A percentile compares a stretch with the other conserved stretches of the same genome.
Evolutionary conservation across 2,113 vertebrate genomes (phyloP).

Genomic region (Prinia subflava): DNA sequence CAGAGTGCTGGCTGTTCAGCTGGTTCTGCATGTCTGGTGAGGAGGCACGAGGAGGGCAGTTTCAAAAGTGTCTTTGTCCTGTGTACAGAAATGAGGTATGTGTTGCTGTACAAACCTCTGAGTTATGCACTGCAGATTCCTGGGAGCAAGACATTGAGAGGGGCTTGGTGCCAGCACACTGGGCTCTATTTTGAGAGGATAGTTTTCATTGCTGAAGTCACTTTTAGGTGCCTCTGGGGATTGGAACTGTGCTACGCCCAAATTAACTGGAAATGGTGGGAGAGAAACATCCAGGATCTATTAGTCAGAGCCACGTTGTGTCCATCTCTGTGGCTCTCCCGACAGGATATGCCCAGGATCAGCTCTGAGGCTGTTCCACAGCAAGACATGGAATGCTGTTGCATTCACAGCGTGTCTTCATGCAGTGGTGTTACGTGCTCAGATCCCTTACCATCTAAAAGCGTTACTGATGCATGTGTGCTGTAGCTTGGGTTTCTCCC

Average conservation of each 20-base stretch:
- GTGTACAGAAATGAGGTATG: background rate
- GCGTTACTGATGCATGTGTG: background rate
- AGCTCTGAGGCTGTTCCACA: background rate
- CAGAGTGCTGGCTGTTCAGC: background rate
- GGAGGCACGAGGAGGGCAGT: background rate
- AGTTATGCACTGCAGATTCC: background rate
- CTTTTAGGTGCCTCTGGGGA: background rate
- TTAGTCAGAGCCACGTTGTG: accelerated
- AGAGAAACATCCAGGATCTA: background rate
- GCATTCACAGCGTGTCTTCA: background rate
- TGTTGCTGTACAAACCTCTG: background rate
- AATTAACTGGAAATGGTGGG: background rate
- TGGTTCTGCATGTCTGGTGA: background rate
- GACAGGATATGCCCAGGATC: background rate
- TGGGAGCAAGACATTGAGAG: background rate
- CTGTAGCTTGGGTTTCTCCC: background rate
- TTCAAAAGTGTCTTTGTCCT: background rate
- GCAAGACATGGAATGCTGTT: background rate
- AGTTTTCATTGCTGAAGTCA: background rate
- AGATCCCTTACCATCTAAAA: background rate
- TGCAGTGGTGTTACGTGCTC: background rate
- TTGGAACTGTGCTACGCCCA: background rate
- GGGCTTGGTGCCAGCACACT: background rate
- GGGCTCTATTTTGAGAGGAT: background rate
- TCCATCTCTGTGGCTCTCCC: background rate